Percentiles rank a stretch among this genome's conserved stretches.
Conservation (phyloP, 2,888 invertebrate species). For the Agrochola litura region DNA sequence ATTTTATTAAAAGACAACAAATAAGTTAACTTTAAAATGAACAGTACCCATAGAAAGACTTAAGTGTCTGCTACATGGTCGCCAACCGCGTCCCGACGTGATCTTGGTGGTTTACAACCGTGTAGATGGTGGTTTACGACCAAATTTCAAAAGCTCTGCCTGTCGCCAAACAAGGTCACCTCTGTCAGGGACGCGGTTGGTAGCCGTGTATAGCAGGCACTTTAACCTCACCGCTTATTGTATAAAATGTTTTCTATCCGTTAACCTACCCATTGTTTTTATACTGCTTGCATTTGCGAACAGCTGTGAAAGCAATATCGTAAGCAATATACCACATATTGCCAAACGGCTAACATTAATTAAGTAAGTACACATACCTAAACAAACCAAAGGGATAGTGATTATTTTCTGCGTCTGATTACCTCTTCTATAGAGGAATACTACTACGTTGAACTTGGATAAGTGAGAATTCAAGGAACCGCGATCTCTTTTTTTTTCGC, state of each 20-base stretch:
- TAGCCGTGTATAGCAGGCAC: too few relatives aligned
- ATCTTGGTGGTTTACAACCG: too few relatives aligned
- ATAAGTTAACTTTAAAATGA: neutral
- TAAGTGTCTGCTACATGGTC: too few relatives aligned
- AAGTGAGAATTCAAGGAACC: too few relatives aligned
- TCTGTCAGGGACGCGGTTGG: too few relatives aligned
- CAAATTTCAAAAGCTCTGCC: too few relatives aligned
- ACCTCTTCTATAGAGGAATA: neutral
- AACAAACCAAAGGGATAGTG: neutral
- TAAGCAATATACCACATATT: neutral
- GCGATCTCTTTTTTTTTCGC: too few relatives aligned
- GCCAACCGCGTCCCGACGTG: too few relatives aligned
- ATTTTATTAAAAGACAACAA: neutral
- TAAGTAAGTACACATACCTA: neutral
- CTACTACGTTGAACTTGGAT: neutral
- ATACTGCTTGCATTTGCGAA: neutral
- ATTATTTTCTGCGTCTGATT: neutral
- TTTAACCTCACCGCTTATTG: neutral
- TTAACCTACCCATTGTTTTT: neutral
- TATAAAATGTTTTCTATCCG: neutral
- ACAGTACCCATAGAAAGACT: neutral
- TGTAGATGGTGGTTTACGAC: too few relatives aligned
- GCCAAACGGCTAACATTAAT: neutral
- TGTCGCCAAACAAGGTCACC: too few relatives aligned
- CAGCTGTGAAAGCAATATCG: constrained; percentile 3